Evolutionary conservation across 37 sponge, comb jelly and placozoan species (phyloP).

Genomic region (Crambe crambe): DNA sequence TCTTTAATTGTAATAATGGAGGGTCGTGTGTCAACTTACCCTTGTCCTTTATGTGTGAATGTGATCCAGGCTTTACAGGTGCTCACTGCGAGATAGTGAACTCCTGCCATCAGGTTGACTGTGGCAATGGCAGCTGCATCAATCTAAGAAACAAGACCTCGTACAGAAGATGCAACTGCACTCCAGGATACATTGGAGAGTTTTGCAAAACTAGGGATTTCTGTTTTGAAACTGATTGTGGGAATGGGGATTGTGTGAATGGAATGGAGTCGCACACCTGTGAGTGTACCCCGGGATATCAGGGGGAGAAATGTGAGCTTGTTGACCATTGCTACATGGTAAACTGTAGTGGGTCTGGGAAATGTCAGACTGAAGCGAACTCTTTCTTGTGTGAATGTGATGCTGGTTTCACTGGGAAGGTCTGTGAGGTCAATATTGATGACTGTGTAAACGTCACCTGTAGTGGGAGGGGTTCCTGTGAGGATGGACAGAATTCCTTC

Average conservation of each 20-base stretch:
- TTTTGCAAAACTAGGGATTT: conserved; percentile 42
- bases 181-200: conserved; percentile 52
- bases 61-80: conserved; percentile 42
- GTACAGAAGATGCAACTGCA: conserved; percentile 38
- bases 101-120: not conserved
- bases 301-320: conserved; percentile 33
- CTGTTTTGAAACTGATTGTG: conserved; percentile 27
- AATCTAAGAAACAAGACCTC: not conserved
- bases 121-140: not conserved
- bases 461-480: conserved; percentile 25
- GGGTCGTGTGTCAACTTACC: conserved; percentile 49
- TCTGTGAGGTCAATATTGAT: conserved; percentile 49
- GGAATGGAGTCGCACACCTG: conserved; percentile 36
- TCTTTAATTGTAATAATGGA: conserved; percentile 38
- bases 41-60: conserved; percentile 41
- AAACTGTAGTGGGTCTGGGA: conserved; percentile 33
- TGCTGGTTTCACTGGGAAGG: conserved; percentile 29
- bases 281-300: conserved; percentile 36
- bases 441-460: conserved; percentile 45
- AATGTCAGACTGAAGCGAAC: conserved; percentile 52
- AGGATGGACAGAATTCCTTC: conserved; percentile 8
- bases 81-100: conserved; percentile 11
- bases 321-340: conserved; percentile 13
- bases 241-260: conserved; percentile 44
- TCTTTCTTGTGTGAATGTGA: conserved; percentile 48